phyloP scores from a whole-genome alignment of 2,888 invertebrate genomes.

The Hirtodrosophila duncani region DNA sequence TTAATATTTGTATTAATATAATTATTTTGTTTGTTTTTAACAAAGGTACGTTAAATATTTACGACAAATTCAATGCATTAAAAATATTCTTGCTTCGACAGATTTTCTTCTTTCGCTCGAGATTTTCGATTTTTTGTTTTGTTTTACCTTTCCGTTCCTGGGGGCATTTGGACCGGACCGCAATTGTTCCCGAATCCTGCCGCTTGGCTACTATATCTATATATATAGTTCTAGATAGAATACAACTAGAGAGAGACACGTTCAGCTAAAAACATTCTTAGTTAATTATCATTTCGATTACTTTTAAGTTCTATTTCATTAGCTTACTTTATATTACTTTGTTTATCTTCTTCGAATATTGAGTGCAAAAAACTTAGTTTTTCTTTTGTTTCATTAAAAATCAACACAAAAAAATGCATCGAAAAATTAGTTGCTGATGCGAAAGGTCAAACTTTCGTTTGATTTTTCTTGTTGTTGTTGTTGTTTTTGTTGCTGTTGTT shows the following conservation, averaged over 20 bases:
- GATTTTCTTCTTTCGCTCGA: conserved; percentile 22
- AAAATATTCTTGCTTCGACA: conserved; percentile 65
- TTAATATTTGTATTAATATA: conserved; percentile 54
- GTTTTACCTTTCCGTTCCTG: conserved; percentile 14
- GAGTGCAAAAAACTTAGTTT: conserved; percentile 31
- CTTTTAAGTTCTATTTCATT: conserved; percentile 20
- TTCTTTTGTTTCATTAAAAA: conserved; percentile 10
- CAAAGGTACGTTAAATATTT: conserved; percentile 72
- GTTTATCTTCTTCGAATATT: conserved; percentile 25
- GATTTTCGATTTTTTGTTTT: conserved; percentile 20
- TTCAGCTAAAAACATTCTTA: conserved; percentile 68
- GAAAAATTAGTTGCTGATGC: conserved; percentile 20
- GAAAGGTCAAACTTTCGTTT: conserved; percentile 20
- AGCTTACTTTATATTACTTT: conserved; percentile 23
- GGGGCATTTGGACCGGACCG: conserved; percentile 6
- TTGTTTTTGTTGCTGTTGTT: conserved; percentile 36
- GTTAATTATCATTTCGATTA: conserved; percentile 45
- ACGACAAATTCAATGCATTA: conserved; percentile 70
- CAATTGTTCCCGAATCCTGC: conserved; percentile 33
- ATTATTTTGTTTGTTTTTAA: conserved; percentile 63
- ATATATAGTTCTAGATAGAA: no score
- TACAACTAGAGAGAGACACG: conserved; percentile 58
- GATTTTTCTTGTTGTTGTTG: conserved; percentile 28
- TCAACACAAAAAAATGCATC: conserved; percentile 18
- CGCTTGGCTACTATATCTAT: conserved; percentile 58